Base-by-base conservation (phyloP, 2,113 vertebrate species). In the Plotosus lineatus region DNA sequence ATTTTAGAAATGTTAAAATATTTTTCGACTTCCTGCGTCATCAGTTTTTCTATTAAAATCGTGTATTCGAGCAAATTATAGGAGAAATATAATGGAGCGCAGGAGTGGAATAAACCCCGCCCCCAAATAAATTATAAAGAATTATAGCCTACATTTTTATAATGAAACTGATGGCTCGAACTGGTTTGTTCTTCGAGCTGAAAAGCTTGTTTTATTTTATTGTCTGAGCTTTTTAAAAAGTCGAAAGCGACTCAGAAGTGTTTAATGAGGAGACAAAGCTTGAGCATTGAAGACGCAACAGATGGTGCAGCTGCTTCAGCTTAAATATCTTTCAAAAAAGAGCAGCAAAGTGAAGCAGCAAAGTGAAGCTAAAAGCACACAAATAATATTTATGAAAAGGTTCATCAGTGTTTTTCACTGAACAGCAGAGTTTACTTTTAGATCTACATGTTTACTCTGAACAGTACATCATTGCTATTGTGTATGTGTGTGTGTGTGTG, bases 251-350 rank as follows among this genome's bases (percentile, higher is more conserved):
- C 5, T 19, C 15, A 9, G 4, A 65, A 23, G 36, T 40, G 21
- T 23, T 0, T 38, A 5, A 65, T n/a, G 38, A 40, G 36, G 21
- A 26, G 12, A 15, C 4, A 44, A 23, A 26, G 40, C 12, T 8
- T 44, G 40, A 69, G 65, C 21, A 15, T 46, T 58, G 38, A 58
- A 46, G 19, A 75, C 73, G 71, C 83, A 77, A 80, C 83, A 84
- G 83, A 61, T 77, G 83, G 83, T 46, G 78, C 82, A 77, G 44
- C 63, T 80, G 50, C 65, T n/a, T 68, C 38, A 40, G 36, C 2
- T 75, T 11, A n/a, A 1, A 42, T 26, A 3, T 50, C n/a, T 26
- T 36, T 33, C 33, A 36, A 31, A 63, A n/a, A n/a, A n/a, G n/a
- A 19, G 9, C 38, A 12, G 63, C 36, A 3, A 0, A 36, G 33